Conservation (phyloP, 2,888 invertebrate genomes). For the Bugula neritina region DNA sequence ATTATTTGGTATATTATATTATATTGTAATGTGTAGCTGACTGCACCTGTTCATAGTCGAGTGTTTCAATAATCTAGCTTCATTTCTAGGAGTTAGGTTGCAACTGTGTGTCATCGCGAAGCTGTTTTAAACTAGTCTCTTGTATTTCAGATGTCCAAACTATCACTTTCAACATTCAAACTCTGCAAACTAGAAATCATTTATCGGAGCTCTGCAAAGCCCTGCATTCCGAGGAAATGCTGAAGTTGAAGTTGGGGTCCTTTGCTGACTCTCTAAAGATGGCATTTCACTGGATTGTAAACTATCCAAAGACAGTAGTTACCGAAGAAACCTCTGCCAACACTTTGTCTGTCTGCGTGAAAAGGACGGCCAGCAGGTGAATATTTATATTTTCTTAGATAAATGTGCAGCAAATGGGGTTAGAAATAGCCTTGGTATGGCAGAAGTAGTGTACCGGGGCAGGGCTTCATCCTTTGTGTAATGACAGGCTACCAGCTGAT, state of each 20-base stretch:
- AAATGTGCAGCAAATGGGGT: no score
- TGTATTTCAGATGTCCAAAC: background rate
- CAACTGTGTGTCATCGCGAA: no score
- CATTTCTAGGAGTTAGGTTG: no score
- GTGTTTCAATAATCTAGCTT: no score
- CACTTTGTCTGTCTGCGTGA: background rate
- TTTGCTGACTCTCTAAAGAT: background rate
- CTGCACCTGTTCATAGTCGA: no score
- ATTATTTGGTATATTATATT: no score
- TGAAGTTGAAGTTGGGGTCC: background rate
- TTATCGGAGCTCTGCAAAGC: background rate
- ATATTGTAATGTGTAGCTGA: no score
- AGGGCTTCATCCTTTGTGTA: no score
- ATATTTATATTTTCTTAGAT: background rate
- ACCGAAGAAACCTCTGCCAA: background rate
- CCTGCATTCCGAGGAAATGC: background rate
- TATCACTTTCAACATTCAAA: background rate
- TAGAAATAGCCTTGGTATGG: no score
- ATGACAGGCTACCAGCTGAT: no score
- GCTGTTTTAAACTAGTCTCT: no score
- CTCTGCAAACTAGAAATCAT: background rate
- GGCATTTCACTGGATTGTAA: slow-evolving; percentile 12
- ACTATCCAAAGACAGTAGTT: slow-evolving; percentile 2
- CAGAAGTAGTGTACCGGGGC: no score
- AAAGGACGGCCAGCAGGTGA: slow-evolving; percentile 11